phyloP scores from a whole-genome alignment of 2,888 invertebrate species.

The Frankliniella intonsa region DNA sequence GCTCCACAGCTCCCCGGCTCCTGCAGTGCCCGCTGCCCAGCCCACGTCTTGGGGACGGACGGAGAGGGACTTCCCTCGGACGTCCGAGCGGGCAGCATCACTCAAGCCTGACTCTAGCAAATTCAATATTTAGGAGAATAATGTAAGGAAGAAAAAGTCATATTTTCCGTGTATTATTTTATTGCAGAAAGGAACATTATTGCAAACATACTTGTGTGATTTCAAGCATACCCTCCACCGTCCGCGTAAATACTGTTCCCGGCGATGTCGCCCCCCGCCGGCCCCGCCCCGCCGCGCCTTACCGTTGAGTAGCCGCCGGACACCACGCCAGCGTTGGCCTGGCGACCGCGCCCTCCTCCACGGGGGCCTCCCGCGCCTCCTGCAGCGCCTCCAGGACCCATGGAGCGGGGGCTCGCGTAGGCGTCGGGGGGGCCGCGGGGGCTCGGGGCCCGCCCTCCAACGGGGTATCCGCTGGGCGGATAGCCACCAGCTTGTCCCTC shows the following conservation, averaged over 20 bases:
- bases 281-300: not conserved
- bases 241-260: not conserved
- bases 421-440: not conserved
- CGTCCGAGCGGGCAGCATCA: too few relatives aligned
- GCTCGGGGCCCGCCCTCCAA: not conserved
- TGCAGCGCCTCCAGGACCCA: not conserved
- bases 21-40: too few relatives aligned
- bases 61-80: too few relatives aligned
- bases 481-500: too few relatives aligned
- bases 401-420: not conserved
- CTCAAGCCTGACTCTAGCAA: too few relatives aligned
- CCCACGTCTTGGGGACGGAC: too few relatives aligned
- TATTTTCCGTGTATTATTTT: too few relatives aligned
- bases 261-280: not conserved
- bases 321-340: not conserved
- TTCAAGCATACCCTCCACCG: not conserved
- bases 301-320: not conserved
- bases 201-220: too few relatives aligned
- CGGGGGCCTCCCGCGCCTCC: not conserved
- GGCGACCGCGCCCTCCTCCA: not conserved
- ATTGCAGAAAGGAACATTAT: too few relatives aligned
- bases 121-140: too few relatives aligned
- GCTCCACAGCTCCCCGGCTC: too few relatives aligned
- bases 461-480: not conserved
- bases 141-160: too few relatives aligned